Percentiles rank a stretch among this genome's conserved stretches.
These are phyloP conservation scores for Calephelis nemesis DNA, from an alignment of 1,140 invertebrate genomes.

Conservation along the genomic window DNA sequence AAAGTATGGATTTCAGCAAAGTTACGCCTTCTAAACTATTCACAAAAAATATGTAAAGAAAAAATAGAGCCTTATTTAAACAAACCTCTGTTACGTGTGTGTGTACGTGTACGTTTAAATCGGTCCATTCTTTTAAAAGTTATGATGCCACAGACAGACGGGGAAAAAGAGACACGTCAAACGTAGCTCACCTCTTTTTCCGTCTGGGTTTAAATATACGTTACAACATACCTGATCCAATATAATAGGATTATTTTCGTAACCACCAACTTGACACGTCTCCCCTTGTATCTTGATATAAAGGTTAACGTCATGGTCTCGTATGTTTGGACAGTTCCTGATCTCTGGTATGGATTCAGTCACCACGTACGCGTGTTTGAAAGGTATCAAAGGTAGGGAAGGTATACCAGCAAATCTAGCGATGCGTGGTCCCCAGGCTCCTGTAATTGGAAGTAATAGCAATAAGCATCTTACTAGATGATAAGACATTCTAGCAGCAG, in stretches of 20 bases:
- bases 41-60: too few relatives aligned
- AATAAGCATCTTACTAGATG: too few relatives aligned
- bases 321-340: slow-evolving; percentile 87
- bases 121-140: too few relatives aligned
- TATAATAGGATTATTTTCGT: slow-evolving; percentile 91
- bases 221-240: slow-evolving; percentile 83
- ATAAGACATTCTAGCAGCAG: too few relatives aligned
- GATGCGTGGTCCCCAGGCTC: slow-evolving; percentile 89
- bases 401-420: slow-evolving; percentile 85
- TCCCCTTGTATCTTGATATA: slow-evolving; percentile 92
- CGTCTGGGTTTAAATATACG: background rate
- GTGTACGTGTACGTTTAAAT: too few relatives aligned
- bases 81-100: too few relatives aligned
- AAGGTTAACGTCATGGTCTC: slow-evolving; percentile 91
- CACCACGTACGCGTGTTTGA: slow-evolving; percentile 94
- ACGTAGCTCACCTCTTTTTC: too few relatives aligned
- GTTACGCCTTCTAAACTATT: too few relatives aligned
- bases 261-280: slow-evolving; percentile 90
- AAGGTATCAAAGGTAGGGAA: slow-evolving; percentile 86
- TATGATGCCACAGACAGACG: too few relatives aligned
- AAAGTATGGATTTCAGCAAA: too few relatives aligned
- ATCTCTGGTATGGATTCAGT: slow-evolving; percentile 88
- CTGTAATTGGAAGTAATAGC: slow-evolving; percentile 46
- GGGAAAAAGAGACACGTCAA: too few relatives aligned
- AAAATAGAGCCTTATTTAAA: too few relatives aligned